Evolutionary conservation across 2,797 vertebrate genomes (phyloP).

Genomic region (Triplophysa bombifrons): DNA sequence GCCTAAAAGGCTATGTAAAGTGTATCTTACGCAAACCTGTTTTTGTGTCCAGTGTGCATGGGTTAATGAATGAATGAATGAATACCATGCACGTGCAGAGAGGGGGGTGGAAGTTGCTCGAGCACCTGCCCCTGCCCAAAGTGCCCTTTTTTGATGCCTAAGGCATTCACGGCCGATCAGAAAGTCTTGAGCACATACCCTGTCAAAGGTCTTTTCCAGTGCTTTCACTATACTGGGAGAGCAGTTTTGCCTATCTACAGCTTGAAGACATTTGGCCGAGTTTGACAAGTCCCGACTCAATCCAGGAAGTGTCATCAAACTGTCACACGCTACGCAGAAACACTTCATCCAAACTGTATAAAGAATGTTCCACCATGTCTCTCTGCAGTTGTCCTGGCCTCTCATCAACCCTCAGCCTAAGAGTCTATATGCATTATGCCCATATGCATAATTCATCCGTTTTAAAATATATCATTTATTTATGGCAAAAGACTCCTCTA

Average conservation of each 20-base stretch:
- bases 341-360: conserved; percentile 5
- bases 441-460: conserved; percentile 71
- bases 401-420: conserved; percentile 24
- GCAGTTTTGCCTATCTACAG: neutral
- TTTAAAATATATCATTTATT: conserved; percentile 73
- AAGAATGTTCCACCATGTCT: conserved; percentile 32
- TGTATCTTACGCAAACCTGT: conserved; percentile 29
- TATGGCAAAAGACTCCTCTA: conserved; percentile 57
- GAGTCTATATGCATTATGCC: conserved; percentile 71
- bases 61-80: neutral
- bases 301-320: conserved; percentile 14
- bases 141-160: too few species aligned
- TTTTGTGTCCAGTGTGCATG: neutral
- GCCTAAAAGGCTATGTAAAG: conserved; percentile 53
- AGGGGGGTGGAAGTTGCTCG: too few species aligned
- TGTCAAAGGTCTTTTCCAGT: too few species aligned
- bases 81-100: too few species aligned
- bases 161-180: too few species aligned
- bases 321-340: neutral
- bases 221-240: neutral
- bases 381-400: conserved; percentile 28
- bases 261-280: neutral
- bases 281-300: neutral
- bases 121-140: too few species aligned
- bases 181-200: too few species aligned